Base-by-base conservation (phyloP, 1,140 invertebrate species). In the Notospermus geniculatus region DNA sequence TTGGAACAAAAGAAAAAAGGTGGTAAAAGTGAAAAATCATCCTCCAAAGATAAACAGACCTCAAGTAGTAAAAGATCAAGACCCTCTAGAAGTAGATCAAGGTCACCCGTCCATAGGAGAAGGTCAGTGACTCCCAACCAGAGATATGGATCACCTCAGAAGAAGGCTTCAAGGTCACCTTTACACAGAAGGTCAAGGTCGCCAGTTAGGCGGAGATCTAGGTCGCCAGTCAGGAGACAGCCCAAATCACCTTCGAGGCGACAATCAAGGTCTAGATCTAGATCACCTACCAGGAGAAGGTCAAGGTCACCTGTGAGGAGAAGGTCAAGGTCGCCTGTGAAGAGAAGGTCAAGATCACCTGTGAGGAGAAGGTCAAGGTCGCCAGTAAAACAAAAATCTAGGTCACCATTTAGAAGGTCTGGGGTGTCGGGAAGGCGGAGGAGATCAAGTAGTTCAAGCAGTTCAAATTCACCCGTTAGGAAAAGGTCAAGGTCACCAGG, bases 401-500 rank as follows among this genome's bases (percentile, higher is more conserved):
- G 46, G 56, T 43, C 30, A 57, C 56, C 36, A 22, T 22, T 17
- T 27, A 57, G 56, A 32, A 15, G 11, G n/a, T 56, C 2, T 32
- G n/a, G n/a, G n/a, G 23, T 53, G 29, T 27, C 23, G 2, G 29
- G n/a, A 2, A 9, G 0, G 29, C 23, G 15, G n/a, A n/a, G n/a
- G 15, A 15, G 32, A 36, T 36, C 32, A 36, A 4, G 32, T 36
- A 23, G 27, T 19, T 25, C 29, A 11, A 23, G 29, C 29, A 11
- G 36, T 9, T 59, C 53, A 39, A 57, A 30, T 22, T 56, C 52
- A 25, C 15, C n/a, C 11, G n/a, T 7, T 2, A 30, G 36, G 23
- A 39, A 9, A 29, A 56, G 54, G 54, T 62, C 61, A 57, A 54
- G 62, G 50, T 69, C 67, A 59, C 67, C 60, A 52, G 56, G 54